Evolutionary conservation across 2,888 invertebrate genomes (phyloP).

Genomic region (Hydriomena furcata): DNA sequence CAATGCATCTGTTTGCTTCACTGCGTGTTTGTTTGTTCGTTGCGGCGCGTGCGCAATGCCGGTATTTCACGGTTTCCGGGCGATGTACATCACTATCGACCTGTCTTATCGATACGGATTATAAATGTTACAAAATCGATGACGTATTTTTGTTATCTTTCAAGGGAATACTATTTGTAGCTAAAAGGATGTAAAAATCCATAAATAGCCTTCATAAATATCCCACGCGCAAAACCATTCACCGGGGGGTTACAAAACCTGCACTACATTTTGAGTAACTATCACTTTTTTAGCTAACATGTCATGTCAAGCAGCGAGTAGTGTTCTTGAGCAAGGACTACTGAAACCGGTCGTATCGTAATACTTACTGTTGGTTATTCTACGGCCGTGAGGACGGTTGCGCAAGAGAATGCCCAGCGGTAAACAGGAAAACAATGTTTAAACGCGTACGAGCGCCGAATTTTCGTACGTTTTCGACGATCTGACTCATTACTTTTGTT

Average conservation of each 20-base stretch:
- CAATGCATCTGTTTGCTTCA: constrained; percentile 44
- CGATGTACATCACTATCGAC: constrained; percentile 23
- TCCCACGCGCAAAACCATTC: constrained; percentile 1
- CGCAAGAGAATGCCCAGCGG: constrained; percentile 45
- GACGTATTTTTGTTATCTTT: not conserved
- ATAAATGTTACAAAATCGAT: constrained; percentile 1
- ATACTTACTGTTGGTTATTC: constrained; percentile 18
- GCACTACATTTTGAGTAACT: constrained; percentile 28
- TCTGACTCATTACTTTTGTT: constrained; percentile 28
- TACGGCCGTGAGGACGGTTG: constrained; percentile 37
- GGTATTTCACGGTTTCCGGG: constrained; percentile 59
- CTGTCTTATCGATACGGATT: constrained; percentile 19
- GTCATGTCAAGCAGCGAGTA: constrained; percentile 26
- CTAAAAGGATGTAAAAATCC: not conserved
- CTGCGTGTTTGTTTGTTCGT: constrained; percentile 52
- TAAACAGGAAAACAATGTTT: constrained; percentile 52
- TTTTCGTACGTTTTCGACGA: constrained; percentile 38
- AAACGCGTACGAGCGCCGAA: constrained; percentile 28
- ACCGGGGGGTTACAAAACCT: constrained; percentile 22
- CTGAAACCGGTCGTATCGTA: constrained; percentile 45
- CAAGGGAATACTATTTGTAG: not conserved
- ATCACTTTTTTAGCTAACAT: constrained; percentile 28
- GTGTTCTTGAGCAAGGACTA: constrained; percentile 36
- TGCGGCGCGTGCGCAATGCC: constrained; percentile 55
- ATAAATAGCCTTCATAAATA: not conserved